Base-by-base conservation (phyloP, 2,888 invertebrate genomes). In the Bursaphelenchus okinawaensis region DNA sequence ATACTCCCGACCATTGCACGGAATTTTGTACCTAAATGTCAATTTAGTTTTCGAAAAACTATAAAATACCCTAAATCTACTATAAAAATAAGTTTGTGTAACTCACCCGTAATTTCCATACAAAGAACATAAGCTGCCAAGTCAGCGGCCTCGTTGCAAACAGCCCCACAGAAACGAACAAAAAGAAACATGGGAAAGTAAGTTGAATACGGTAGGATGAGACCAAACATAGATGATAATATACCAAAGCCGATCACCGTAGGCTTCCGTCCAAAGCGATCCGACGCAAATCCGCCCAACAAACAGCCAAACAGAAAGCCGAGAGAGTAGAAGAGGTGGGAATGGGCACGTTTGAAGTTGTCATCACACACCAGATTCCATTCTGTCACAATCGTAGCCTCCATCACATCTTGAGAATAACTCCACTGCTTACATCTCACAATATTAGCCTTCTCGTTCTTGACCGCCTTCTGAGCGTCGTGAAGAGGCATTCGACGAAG, bases 231-330 rank as follows among this genome's bases (percentile, higher is more conserved):
- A 7, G 80, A 80, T 7, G 82, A 80, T 50, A 82, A 70, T 2
- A 82, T 75, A 16, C 82, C 82, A 67, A 83, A 82, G 7, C 81
- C 82, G 23, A 83, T 79, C 19, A 75, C 75, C 8, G 82, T 83
- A 22, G 82, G 82, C 63, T 83, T 83, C 6, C 82, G 74, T 7
- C 82, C 82, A 61, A 80, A 82, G 26, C 81, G 74, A 60, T 82
- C 82, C 56, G 76, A 76, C 9, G 77, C 77, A 59, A 78, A 71
- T 51, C 82, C 82, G 28, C 81, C 78, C 16, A 82, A 62, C 23
- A 82, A 58, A 64, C 82, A 82, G 8, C 82, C 82, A 63, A 82
- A 67, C 9, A 82, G 71, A 63, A 76, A 82, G 24, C 82, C 82
- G 59, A 82, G 69, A 20, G 81, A 80, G 65, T 82, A 82, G 64